A percentile compares a stretch with the other conserved stretches of the same genome.
Conservation (phyloP, 2,113 vertebrate genomes). For the Poecile atricapillus region DNA sequence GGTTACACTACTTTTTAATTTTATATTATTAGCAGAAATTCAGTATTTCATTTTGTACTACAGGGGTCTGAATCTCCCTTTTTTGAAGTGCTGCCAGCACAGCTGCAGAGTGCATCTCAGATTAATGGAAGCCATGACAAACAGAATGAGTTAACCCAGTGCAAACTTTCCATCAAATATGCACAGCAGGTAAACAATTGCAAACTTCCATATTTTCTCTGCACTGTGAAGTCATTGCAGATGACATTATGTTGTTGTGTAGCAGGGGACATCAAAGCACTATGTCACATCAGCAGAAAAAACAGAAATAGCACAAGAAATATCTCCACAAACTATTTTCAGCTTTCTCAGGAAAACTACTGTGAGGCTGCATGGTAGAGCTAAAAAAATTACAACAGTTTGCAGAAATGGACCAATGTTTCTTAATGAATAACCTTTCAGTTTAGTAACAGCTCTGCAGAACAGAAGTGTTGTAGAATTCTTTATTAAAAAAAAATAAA, state of each 20-base stretch:
- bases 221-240: constrained; percentile 31
- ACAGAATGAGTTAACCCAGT: background rate
- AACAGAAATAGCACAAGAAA: constrained; percentile 19
- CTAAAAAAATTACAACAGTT: constrained; percentile 12
- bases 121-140: constrained; percentile 18
- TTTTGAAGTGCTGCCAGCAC: constrained; percentile 17
- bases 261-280: constrained; percentile 56
- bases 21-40: constrained; percentile 24
- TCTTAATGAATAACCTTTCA: constrained; percentile 19
- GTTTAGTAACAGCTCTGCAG: background rate
- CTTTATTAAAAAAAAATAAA: background rate
- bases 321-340: constrained; percentile 34
- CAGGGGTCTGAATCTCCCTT: background rate
- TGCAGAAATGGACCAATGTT: background rate
- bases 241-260: constrained; percentile 28
- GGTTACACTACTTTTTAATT: background rate
- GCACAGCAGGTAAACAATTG: constrained; percentile 51
- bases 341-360: constrained; percentile 44
- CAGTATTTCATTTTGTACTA: background rate
- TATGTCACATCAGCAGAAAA: constrained; percentile 53
- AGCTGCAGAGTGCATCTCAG: background rate
- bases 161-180: constrained; percentile 21
- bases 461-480: background rate
- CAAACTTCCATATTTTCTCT: constrained; percentile 19
- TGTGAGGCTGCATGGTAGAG: background rate